phyloP scores from a whole-genome alignment of 92 coral and sea anemone genomes.

The Plumapathes pennacea region DNA sequence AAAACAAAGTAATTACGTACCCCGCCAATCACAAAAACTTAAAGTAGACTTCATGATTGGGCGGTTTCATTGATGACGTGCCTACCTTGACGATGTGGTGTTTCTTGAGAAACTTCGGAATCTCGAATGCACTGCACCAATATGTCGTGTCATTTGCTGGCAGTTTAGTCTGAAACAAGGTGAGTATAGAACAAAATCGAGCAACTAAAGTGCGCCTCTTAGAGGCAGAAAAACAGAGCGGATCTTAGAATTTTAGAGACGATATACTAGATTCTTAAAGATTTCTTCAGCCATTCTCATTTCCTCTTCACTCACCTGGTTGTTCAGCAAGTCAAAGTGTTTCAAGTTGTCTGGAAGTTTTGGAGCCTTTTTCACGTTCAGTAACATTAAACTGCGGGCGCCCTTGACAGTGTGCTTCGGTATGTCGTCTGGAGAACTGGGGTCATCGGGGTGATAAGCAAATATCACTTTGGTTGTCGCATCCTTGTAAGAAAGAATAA shows the following conservation, averaged over 20 bases:
- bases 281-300: no score
- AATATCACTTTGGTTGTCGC: slow-evolving; percentile 41
- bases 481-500: slow-evolving; percentile 16
- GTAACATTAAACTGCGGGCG: slow-evolving; percentile 26
- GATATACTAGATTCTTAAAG: no score
- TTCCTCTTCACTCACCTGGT: slow-evolving; percentile 30
- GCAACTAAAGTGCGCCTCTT: no score
- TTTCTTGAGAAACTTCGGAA: slow-evolving; percentile 14
- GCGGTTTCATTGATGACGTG: no score
- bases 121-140: slow-evolving; percentile 32
- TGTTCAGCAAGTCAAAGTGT: slow-evolving; percentile 18
- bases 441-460: slow-evolving; percentile 35
- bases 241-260: no score
- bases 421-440: slow-evolving; percentile 4
- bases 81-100: slow-evolving; percentile 47
- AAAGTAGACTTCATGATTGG: no score
- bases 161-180: slow-evolving; percentile 5
- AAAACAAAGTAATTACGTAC: no score
- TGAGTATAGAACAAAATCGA: no score
- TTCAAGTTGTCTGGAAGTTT: slow-evolving; percentile 19
- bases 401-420: slow-evolving; percentile 30
- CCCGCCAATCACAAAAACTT: no score
- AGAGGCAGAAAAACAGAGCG: no score
- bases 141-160: slow-evolving; percentile 17
- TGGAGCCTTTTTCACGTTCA: slow-evolving; percentile 21